Evolutionary conservation across 1,140 invertebrate genomes (phyloP).

Genomic region (Holcopasites calliopsidis): DNA sequence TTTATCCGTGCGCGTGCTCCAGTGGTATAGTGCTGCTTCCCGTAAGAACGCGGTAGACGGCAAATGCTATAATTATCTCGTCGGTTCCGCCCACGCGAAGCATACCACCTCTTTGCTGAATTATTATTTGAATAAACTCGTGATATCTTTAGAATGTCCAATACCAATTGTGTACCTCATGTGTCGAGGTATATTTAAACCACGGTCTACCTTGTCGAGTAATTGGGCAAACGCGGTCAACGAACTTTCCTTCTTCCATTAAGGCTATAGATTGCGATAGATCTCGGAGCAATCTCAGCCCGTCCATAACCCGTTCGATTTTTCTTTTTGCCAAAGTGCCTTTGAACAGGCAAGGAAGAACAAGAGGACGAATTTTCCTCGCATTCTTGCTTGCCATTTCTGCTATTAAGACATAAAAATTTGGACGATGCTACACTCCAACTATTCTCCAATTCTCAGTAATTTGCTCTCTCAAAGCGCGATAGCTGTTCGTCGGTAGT

Average conservation of each 20-base stretch:
- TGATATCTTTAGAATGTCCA: conserved; percentile 58
- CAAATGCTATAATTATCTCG: conserved; percentile 68
- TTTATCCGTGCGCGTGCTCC: neutral
- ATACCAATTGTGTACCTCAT: conserved; percentile 40
- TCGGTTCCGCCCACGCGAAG: conserved; percentile 54
- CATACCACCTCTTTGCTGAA: conserved; percentile 34
- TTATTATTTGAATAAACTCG: conserved; percentile 65
- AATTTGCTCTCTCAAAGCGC: neutral
- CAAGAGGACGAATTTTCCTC: neutral
- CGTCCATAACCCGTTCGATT: no score
- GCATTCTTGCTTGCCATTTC: neutral
- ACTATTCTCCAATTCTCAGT: neutral
- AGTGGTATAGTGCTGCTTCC: conserved; percentile 29
- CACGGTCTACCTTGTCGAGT: conserved; percentile 9
- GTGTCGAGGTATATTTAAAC: conserved; percentile 40
- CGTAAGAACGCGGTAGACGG: conserved; percentile 44
- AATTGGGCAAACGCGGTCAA: conserved; percentile 45
- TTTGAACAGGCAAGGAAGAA: no score
- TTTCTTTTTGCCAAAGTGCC: neutral
- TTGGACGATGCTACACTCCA: neutral
- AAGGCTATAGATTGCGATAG: neutral
- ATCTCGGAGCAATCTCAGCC: neutral
- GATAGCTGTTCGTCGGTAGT: neutral
- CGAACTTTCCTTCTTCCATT: conserved; percentile 24
- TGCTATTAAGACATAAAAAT: neutral